phyloP scores from a whole-genome alignment of 2,113 vertebrate genomes.

The Aepyceros melampus region DNA sequence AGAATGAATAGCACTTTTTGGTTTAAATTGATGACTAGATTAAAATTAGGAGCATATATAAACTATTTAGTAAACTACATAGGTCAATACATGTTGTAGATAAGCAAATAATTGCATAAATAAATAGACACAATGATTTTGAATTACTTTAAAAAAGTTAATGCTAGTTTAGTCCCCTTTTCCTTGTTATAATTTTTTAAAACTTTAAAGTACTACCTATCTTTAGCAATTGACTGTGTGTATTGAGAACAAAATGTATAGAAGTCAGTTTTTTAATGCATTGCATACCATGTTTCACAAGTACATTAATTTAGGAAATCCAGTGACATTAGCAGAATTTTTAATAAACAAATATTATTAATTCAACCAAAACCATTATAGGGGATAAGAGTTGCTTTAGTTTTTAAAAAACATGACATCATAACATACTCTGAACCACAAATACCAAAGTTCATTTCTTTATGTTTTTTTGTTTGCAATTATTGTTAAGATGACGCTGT shows the following conservation, averaged over 20 bases:
- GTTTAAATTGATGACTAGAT: background rate
- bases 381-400: background rate
- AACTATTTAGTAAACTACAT: background rate
- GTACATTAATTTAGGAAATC: background rate
- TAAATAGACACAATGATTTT: background rate
- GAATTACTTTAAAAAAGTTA: background rate
- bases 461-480: background rate
- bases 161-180: background rate
- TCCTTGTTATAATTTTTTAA: background rate
- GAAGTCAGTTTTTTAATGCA: background rate
- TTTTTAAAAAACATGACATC: background rate
- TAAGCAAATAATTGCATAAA: background rate
- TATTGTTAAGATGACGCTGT: background rate
- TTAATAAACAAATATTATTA: background rate
- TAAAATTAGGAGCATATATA: background rate
- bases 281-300: background rate
- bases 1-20: background rate
- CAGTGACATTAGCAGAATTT: background rate
- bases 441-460: background rate
- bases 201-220: background rate
- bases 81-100: background rate
- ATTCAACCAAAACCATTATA: background rate
- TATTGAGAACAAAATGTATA: background rate
- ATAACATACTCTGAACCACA: background rate
- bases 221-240: background rate